Evolutionary conservation across 2,113 vertebrate genomes (phyloP), one percentile per base, ranked within the genome.

Genomic region (Hipposideros armiger): DNA sequence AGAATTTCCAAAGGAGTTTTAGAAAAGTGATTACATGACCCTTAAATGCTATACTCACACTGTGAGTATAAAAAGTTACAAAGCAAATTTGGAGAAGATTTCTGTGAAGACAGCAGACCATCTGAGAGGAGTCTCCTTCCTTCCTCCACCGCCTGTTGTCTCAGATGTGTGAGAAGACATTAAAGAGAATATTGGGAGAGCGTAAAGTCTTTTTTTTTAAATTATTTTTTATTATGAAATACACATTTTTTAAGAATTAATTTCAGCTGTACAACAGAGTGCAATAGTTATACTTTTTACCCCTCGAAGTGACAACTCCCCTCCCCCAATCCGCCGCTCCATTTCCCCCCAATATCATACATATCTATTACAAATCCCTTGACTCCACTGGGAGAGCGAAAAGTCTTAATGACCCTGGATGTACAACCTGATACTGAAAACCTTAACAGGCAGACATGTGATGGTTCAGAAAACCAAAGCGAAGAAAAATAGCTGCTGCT

Each of bases 1-100:
- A 81, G 84, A 84, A 85, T 94, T 92, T 94, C 67, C 26, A 83
- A 78, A 92, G 45, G 22, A 78, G 42, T 58, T 95, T 87, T 69
- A 76, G 74, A 58, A 47, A 81, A 64, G 15, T 42, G 56, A 47
- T 62, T 95, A 32, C 26, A 11, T 84, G 83, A 81, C 20, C 50
- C 62, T 72, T 56, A 22, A 69, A 22, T 95, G 60, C 26, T 80
- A 3, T 2, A 54, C 28, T 36, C 40, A 40, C 45, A 56, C 50
- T 67, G 10, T 58, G 52, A 30, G 50, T 56, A 64, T 30, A n/a
- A 84, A 92, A 72, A 32, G 42, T 78, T 78, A 42, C 60, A 90
- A 87, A 94, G 32, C 5, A 69, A 32, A 81, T 84, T 94, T 90
- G 45, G 50, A 20, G 40, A 32, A 20, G 40, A 32, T 84, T 80